These are phyloP conservation scores for Athene cunicularia DNA, from an alignment of 2,113 vertebrate genomes.

Conservation along the genomic window DNA sequence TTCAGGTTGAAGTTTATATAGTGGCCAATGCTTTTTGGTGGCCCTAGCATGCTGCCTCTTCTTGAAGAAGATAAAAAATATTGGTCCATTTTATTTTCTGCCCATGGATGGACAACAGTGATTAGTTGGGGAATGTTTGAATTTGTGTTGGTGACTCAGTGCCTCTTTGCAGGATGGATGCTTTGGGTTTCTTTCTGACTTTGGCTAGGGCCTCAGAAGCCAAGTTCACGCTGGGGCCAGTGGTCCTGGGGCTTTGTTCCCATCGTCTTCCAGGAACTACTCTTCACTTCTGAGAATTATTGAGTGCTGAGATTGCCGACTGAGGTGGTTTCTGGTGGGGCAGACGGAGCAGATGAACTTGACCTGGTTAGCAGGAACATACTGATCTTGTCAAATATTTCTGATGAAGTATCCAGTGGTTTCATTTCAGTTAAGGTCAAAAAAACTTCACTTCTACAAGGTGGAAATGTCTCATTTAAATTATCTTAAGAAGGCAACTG, in stretches of 20 bases:
- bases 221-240: background rate
- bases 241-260: background rate
- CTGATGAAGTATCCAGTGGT: background rate
- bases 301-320: background rate
- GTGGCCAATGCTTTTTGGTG: background rate
- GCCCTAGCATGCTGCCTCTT: background rate
- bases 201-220: background rate
- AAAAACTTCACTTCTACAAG: background rate
- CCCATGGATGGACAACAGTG: background rate
- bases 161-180: background rate
- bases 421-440: background rate
- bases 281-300: conserved; percentile 9
- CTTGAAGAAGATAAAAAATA: background rate
- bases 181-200: background rate
- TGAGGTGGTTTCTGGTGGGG: background rate
- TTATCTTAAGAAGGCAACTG: background rate
- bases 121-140: background rate
- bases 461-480: background rate
- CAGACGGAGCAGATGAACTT: background rate
- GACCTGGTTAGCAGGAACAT: conserved; percentile 23
- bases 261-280: background rate
- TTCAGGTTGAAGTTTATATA: background rate
- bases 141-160: rapidly evolving
- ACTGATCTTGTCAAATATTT: background rate
- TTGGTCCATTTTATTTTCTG: background rate